A percentile compares a stretch with the other conserved stretches of the same genome.
Conservation (phyloP, 2,797 vertebrate species). For the Hippopotamyrus pictus region DNA sequence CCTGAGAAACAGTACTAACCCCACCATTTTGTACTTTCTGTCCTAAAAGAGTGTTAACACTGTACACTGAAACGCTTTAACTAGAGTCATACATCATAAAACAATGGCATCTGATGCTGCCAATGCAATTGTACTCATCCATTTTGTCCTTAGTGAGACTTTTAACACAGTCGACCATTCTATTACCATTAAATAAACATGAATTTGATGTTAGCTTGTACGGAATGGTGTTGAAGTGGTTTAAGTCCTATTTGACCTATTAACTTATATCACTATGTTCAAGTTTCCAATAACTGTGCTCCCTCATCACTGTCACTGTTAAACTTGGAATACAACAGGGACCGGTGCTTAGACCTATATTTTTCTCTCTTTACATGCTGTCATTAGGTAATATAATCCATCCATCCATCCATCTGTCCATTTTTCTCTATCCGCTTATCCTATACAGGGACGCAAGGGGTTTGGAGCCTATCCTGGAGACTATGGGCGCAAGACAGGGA, state of each 20-base stretch:
- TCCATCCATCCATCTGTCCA: background rate
- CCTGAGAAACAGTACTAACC: background rate
- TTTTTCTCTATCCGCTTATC: background rate
- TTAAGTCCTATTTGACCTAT: background rate
- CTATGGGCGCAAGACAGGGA: background rate
- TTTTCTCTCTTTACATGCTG: background rate
- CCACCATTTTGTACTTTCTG: background rate
- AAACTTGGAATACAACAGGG: background rate
- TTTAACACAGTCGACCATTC: background rate
- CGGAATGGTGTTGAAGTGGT: background rate
- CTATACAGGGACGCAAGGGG: background rate
- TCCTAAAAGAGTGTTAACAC: background rate
- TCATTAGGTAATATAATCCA: background rate
- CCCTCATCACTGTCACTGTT: background rate
- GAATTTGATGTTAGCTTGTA: background rate
- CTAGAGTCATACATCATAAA: background rate
- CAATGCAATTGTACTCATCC: background rate
- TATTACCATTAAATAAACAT: background rate
- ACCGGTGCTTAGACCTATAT: background rate
- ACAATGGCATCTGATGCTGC: background rate
- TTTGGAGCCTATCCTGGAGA: background rate
- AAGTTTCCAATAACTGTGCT: background rate
- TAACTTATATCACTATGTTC: background rate
- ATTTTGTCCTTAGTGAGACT: background rate
- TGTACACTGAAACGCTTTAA: background rate